Evolutionary conservation across 2,113 vertebrate species (phyloP).

Genomic region (Parotia lawesii): DNA sequence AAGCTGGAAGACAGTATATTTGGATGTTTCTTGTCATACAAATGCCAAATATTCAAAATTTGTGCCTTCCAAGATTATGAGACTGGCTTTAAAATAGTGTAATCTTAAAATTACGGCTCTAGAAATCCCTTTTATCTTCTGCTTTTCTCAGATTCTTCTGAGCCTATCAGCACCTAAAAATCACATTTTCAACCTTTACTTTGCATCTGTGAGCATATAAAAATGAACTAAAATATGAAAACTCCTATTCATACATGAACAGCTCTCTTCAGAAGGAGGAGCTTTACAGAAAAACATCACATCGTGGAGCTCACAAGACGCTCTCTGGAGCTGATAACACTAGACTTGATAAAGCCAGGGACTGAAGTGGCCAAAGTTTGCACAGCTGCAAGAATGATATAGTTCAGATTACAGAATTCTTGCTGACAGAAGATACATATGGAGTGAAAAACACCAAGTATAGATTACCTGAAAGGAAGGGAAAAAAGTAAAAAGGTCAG

Average conservation of each 20-base stretch:
- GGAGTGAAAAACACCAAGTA: not conserved
- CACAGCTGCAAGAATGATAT: not conserved
- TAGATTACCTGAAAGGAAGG: not conserved
- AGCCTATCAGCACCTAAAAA: not conserved
- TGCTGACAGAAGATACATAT: not conserved
- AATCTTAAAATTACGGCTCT: not conserved
- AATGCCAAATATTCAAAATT: not conserved
- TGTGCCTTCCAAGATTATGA: not conserved
- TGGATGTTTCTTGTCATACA: not conserved
- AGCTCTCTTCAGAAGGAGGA: not conserved
- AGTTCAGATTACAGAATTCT: not conserved
- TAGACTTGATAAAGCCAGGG: not conserved
- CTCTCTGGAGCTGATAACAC: not conserved
- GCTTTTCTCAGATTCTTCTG: not conserved
- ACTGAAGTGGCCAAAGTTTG: not conserved
- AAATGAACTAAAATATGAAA: not conserved
- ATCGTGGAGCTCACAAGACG: rapidly evolving
- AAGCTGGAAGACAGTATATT: not conserved
- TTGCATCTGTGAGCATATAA: not conserved
- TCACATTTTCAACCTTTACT: not conserved
- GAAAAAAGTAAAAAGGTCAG: not conserved
- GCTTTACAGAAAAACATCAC: not conserved
- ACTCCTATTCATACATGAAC: not conserved
- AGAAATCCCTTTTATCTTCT: not conserved
- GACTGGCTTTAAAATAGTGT: not conserved